Evolutionary conservation across 2,113 vertebrate genomes (phyloP).

Genomic region (Psettodes erumei): DNA sequence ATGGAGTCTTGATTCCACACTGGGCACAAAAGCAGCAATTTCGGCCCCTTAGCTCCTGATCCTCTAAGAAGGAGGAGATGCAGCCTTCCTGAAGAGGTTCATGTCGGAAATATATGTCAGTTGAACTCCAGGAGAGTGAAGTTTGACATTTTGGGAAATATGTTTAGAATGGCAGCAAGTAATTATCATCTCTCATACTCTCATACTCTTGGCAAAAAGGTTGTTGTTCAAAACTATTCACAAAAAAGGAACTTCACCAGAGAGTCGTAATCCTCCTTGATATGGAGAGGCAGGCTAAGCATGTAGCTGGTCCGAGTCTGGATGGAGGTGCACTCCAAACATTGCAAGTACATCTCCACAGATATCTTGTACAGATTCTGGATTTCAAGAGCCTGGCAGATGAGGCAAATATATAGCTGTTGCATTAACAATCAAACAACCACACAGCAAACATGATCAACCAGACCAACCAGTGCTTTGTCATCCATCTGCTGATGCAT

Average conservation of each 20-base stretch:
- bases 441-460: neutral
- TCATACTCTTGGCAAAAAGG: no score
- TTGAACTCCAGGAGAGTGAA: neutral
- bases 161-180: no score
- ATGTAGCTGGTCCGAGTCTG: constrained; percentile 55
- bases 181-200: no score
- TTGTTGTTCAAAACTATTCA: neutral
- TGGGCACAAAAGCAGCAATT: constrained; percentile 67
- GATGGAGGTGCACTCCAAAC: constrained; percentile 56
- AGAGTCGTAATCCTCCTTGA: constrained; percentile 54
- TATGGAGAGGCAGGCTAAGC: constrained; percentile 73
- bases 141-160: neutral
- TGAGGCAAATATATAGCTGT: neutral
- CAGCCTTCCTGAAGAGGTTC: constrained; percentile 66
- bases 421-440: neutral
- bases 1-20: constrained; percentile 68
- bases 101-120: neutral
- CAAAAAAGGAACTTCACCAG: constrained; percentile 63
- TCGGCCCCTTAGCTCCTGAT: constrained; percentile 58
- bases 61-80: constrained; percentile 70
- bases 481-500: constrained; percentile 74
- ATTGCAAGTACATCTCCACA: constrained; percentile 61
- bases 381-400: constrained; percentile 73
- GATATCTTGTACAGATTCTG: constrained; percentile 75
- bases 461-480: constrained; percentile 64